These are phyloP conservation scores for Coregonus suidteri DNA, from an alignment of 2,797 vertebrate genomes.

Conservation along the genomic window DNA sequence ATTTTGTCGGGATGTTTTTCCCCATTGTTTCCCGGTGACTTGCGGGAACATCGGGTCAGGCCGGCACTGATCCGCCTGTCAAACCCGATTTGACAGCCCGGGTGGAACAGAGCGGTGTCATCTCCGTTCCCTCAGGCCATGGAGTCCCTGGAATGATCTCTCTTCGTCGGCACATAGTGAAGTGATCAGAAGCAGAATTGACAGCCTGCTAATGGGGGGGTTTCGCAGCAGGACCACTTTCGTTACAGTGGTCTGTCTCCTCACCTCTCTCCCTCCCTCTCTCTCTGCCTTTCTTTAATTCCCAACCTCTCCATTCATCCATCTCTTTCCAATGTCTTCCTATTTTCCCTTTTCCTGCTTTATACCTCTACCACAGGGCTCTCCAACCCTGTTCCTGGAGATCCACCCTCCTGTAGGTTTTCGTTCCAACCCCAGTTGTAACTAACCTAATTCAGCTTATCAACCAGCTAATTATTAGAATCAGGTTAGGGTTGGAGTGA, in stretches of 20 bases:
- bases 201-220: no score
- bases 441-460: no score
- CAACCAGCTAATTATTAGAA: no score
- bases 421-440: no score
- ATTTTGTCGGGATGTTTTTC: conserved; percentile 25
- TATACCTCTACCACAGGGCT: neutral
- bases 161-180: conserved; percentile 54
- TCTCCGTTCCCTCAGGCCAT: conserved; percentile 26
- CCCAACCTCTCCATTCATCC: neutral
- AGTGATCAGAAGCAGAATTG: conserved; percentile 69
- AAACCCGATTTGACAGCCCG: conserved; percentile 33
- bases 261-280: no score
- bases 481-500: no score
- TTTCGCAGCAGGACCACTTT: no score
- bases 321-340: no score
- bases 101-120: conserved; percentile 53
- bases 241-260: no score
- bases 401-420: no score
- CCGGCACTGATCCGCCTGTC: conserved; percentile 58
- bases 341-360: neutral
- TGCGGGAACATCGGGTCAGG: conserved; percentile 45
- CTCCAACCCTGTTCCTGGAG: no score
- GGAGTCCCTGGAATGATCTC: conserved; percentile 55
- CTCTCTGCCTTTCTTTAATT: conserved; percentile 21
- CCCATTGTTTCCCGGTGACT: neutral